phyloP scores from a whole-genome alignment of 2,888 invertebrate species.

The Rhamphomyia laevipes region DNA sequence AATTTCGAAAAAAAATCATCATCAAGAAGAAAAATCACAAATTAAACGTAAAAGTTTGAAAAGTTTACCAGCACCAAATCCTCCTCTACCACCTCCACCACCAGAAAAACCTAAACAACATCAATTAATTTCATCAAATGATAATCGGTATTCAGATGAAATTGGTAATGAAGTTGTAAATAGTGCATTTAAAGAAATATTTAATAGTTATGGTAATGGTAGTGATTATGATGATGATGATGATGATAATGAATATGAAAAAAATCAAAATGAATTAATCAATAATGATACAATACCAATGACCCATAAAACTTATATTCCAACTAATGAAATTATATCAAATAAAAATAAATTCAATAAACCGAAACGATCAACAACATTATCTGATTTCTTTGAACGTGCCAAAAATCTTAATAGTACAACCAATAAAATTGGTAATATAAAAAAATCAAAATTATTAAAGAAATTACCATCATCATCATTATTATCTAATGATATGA shows the following conservation, averaged over 20 bases:
- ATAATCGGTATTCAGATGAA: not conserved
- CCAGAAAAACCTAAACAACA: constrained; percentile 5
- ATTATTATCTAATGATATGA: constrained; percentile 3
- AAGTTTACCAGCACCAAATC: not conserved
- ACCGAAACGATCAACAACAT: constrained; percentile 22
- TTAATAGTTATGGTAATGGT: constrained; percentile 26
- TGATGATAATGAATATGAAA: too few species aligned
- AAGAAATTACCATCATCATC: constrained; percentile 7
- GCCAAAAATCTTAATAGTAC: constrained; percentile 17
- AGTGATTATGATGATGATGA: constrained; percentile 23
- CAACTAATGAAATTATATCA: constrained; percentile 11
- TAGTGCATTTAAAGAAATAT: constrained; percentile 32
- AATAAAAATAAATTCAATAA: too few species aligned
- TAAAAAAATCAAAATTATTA: not conserved
- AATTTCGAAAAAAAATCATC: too few species aligned
- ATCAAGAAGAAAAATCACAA: too few species aligned
- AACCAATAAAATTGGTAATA: not conserved
- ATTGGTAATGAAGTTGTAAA: constrained; percentile 28
- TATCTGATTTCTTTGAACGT: constrained; percentile 30
- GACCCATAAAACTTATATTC: constrained; percentile 9
- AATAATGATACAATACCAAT: too few species aligned
- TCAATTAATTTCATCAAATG: constrained; percentile 8
- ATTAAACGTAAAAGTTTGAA: not conserved
- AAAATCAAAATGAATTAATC: too few species aligned
- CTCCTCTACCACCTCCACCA: not conserved